Percentiles rank a stretch among this genome's conserved stretches.
Conservation (phyloP, 2,888 invertebrate species). For the Xestoiulus laeticollis region DNA sequence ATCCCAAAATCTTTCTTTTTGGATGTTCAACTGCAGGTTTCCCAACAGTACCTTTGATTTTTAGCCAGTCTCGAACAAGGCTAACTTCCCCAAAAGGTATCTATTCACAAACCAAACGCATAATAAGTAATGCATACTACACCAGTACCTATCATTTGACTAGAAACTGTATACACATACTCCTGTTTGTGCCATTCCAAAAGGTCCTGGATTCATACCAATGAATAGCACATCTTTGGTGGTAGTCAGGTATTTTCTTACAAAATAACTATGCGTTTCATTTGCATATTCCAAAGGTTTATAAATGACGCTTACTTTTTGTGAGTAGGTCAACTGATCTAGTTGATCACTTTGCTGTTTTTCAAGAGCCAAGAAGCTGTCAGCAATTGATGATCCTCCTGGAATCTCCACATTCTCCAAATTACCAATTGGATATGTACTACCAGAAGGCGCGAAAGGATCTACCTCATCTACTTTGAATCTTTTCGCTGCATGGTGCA, state of each 20-base stretch:
- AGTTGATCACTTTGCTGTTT: background rate
- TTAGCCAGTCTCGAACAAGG: conserved; percentile 79
- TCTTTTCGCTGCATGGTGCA: background rate
- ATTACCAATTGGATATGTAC: background rate
- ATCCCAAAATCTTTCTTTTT: conserved; percentile 75
- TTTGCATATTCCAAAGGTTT: conserved; percentile 88
- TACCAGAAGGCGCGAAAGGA: background rate
- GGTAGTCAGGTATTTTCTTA: conserved; percentile 72
- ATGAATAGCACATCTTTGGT: conserved; percentile 80
- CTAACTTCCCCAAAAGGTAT: conserved; percentile 89
- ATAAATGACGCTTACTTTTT: conserved; percentile 75
- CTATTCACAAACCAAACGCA: conserved; percentile 65
- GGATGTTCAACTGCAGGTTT: conserved; percentile 77
- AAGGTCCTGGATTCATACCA: conserved; percentile 97
- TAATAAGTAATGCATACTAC: conserved; percentile 7
- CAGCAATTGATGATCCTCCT: background rate
- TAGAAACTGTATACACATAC: conserved; percentile 66
- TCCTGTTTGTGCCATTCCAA: conserved; percentile 95
- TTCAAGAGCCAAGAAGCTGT: conserved; percentile 30
- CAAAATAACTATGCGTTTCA: conserved; percentile 78
- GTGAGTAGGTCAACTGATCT: conserved; percentile 65
- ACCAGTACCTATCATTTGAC: too few relatives aligned
- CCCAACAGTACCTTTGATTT: conserved; percentile 74
- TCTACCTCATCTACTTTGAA: conserved; percentile 22
- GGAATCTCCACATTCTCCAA: background rate